These are phyloP conservation scores for Aptenodytes patagonicus DNA, from an alignment of 2,113 vertebrate genomes.

Conservation along the genomic window DNA sequence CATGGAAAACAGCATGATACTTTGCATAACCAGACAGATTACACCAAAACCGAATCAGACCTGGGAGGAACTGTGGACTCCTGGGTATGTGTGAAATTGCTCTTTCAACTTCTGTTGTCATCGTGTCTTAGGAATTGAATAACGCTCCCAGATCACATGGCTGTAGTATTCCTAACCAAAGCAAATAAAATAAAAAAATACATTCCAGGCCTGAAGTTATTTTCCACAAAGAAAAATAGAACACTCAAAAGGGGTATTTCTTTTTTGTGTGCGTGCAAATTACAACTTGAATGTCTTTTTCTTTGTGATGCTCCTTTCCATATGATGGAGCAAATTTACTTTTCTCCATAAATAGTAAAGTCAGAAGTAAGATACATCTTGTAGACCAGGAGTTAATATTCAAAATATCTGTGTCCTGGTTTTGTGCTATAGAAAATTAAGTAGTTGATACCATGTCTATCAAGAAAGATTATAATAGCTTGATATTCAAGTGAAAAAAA, in stretches of 20 bases:
- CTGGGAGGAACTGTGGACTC: not conserved
- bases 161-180: not conserved
- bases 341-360: not conserved
- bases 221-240: not conserved
- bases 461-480: not conserved
- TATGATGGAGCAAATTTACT: not conserved
- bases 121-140: not conserved
- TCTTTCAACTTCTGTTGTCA: not conserved
- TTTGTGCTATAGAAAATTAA: not conserved
- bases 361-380: not conserved
- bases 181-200: not conserved
- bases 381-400: not conserved
- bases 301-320: not conserved
- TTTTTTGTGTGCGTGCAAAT: not conserved
- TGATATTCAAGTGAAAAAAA: not conserved
- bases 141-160: not conserved
- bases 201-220: not conserved
- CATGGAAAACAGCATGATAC: not conserved
- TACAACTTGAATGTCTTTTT: not conserved
- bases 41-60: not conserved
- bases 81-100: not conserved
- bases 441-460: not conserved
- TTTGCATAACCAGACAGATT: not conserved
- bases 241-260: accelerated
- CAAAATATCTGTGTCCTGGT: not conserved